Percentiles rank a stretch among this genome's conserved stretches.
Conservation (phyloP, 1,140 invertebrate genomes). For the Polypedilum vanderplanki region DNA sequence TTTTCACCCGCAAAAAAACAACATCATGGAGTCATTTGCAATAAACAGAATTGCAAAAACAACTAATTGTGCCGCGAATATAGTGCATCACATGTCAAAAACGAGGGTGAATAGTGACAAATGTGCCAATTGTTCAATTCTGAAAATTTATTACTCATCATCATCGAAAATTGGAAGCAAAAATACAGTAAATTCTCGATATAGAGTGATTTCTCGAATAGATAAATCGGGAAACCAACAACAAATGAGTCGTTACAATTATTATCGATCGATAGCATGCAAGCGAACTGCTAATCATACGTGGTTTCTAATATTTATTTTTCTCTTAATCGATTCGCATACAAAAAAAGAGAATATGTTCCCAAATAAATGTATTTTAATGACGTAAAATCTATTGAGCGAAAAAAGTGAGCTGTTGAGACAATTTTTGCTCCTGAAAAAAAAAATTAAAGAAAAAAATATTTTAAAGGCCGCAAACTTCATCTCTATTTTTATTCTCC, state of each 20-base stretch:
- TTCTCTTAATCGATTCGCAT: background rate
- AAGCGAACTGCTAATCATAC: background rate
- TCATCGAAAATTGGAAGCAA: background rate
- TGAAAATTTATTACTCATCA: background rate
- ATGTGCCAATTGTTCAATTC: background rate
- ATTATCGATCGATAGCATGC: constrained; percentile 5
- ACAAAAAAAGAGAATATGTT: no score
- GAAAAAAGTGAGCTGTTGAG: background rate
- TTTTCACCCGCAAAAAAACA: constrained; percentile 30
- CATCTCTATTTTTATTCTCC: constrained; percentile 26
- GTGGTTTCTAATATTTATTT: background rate
- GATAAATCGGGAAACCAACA: constrained; percentile 26
- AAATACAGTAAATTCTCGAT: background rate
- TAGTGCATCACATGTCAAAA: background rate
- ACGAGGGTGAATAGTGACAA: background rate
- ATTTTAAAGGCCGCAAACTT: constrained; percentile 15
- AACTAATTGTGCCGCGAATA: constrained; percentile 9
- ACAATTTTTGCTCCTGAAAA: background rate
- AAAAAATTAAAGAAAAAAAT: background rate
- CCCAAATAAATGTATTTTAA: background rate
- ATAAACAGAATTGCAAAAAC: constrained; percentile 42
- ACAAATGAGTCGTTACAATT: constrained; percentile 31
- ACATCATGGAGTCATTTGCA: constrained; percentile 34
- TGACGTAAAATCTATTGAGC: background rate
- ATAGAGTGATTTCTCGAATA: background rate